Percentiles rank a stretch among this genome's conserved stretches.
Conservation (phyloP, 1,140 invertebrate species). For the Drosophila nannoptera region DNA sequence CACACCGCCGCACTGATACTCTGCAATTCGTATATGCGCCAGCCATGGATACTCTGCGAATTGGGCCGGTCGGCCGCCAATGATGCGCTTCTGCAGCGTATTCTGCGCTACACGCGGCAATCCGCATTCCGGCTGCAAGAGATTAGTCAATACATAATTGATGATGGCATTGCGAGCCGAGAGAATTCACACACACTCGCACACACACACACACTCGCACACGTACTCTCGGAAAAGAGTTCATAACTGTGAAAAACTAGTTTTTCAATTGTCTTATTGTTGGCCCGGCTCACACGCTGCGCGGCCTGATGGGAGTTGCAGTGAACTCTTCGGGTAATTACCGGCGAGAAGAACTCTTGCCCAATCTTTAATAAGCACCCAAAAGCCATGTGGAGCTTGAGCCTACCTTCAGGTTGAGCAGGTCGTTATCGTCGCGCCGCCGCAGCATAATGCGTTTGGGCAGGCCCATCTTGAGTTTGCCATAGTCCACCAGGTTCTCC, state of each 20-base stretch:
- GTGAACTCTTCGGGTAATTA: constrained; percentile 10
- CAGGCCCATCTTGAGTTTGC: constrained; percentile 58
- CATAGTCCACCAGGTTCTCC: constrained; percentile 68
- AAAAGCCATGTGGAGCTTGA: constrained; percentile 15
- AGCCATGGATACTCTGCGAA: constrained; percentile 92
- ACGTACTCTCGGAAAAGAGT: not conserved
- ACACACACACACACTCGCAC: no score
- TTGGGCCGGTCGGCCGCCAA: constrained; percentile 85
- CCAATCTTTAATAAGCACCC: constrained; percentile 6
- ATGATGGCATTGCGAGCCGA: constrained; percentile 16
- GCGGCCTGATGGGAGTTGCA: constrained; percentile 12
- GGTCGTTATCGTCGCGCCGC: constrained; percentile 71
- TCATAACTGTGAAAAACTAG: constrained; percentile 19
- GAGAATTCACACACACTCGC: not conserved
- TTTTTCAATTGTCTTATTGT: constrained; percentile 41
- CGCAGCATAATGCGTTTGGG: constrained; percentile 73
- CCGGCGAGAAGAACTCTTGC: not conserved
- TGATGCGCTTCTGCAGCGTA: constrained; percentile 87
- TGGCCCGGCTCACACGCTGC: constrained; percentile 25
- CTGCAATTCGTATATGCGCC: constrained; percentile 89
- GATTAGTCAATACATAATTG: constrained; percentile 19
- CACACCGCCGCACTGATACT: constrained; percentile 88
- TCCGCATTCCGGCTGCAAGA: constrained; percentile 82
- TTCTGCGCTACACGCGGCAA: constrained; percentile 80
- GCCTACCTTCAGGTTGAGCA: constrained; percentile 56